These are phyloP conservation scores for Geopemphigus sp. DNA, from an alignment of 1,140 invertebrate species.

Conservation along the genomic window DNA sequence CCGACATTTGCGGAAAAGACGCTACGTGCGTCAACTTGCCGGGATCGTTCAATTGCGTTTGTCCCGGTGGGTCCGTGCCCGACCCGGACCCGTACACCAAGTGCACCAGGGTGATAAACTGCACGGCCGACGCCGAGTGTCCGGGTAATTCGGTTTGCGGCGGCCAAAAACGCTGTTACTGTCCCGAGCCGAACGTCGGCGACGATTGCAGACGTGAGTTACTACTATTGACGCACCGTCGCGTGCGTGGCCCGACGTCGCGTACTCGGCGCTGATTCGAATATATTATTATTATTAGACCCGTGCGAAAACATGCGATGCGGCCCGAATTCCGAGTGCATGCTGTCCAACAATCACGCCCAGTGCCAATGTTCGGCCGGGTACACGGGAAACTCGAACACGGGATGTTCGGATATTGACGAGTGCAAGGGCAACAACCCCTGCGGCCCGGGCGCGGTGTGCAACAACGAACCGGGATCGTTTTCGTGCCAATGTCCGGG, in stretches of 20 bases:
- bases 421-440: constrained; percentile 76
- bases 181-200: constrained; percentile 85
- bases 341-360: constrained; percentile 76
- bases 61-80: constrained; percentile 74
- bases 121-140: constrained; percentile 72
- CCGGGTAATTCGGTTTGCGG: constrained; percentile 88
- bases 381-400: constrained; percentile 65
- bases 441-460: constrained; percentile 78
- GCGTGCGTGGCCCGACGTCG: too few species aligned
- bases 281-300: too few species aligned
- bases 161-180: constrained; percentile 71
- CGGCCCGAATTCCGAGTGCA: constrained; percentile 84
- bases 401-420: constrained; percentile 82
- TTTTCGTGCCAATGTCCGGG: constrained; percentile 86
- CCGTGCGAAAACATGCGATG: constrained; percentile 83
- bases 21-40: constrained; percentile 76
- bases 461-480: constrained; percentile 80
- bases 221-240: too few species aligned
- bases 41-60: constrained; percentile 75
- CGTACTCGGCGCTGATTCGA: too few species aligned
- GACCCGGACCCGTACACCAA: constrained; percentile 76
- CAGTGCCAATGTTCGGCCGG: constrained; percentile 79
- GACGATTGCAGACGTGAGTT: constrained; percentile 87
- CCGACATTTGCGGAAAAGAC: constrained; percentile 74
- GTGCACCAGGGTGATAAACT: constrained; percentile 77